Percentiles rank a stretch among this genome's conserved stretches.
These are phyloP conservation scores for Loxodonta africana DNA, from an alignment of 2,113 vertebrate genomes.

Conservation along the genomic window DNA sequence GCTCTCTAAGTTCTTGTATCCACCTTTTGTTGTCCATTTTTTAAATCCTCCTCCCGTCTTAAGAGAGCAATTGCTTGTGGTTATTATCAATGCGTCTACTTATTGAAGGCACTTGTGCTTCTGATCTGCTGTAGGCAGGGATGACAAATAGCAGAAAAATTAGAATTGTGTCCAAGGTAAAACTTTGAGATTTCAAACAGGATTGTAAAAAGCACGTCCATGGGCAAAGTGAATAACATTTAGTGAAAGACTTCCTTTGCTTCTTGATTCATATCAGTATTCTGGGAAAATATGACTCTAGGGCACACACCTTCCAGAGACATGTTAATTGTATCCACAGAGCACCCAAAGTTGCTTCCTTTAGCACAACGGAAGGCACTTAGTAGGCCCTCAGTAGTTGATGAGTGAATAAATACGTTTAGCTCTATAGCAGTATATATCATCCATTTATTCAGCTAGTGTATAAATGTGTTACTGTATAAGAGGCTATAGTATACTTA, in stretches of 20 bases:
- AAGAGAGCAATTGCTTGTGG: constrained; percentile 31
- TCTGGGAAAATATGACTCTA: neutral
- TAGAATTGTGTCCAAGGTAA: neutral
- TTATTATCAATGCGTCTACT: neutral
- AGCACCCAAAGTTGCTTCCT: neutral
- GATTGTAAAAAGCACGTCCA: neutral
- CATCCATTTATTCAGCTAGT: neutral
- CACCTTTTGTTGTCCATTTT: constrained; percentile 39
- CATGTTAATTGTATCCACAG: neutral
- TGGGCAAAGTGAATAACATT: neutral
- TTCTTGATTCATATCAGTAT: neutral
- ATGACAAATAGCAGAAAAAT: neutral
- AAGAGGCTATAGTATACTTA: neutral
- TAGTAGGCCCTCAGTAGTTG: neutral
- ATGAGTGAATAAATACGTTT: neutral
- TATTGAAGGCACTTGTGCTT: constrained; percentile 26
- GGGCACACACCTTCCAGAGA: neutral
- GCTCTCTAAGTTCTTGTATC: constrained; percentile 23
- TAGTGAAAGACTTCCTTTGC: neutral
- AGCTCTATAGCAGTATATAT: neutral
- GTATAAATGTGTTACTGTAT: neutral
- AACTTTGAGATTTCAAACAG: neutral
- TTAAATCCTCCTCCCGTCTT: constrained; percentile 30
- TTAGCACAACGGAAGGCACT: neutral
- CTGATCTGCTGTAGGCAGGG: neutral